A percentile compares a stretch with the other conserved stretches of the same genome.
These are phyloP conservation scores for Crenichthys baileyi DNA, from an alignment of 2,797 vertebrate genomes.

Conservation along the genomic window DNA sequence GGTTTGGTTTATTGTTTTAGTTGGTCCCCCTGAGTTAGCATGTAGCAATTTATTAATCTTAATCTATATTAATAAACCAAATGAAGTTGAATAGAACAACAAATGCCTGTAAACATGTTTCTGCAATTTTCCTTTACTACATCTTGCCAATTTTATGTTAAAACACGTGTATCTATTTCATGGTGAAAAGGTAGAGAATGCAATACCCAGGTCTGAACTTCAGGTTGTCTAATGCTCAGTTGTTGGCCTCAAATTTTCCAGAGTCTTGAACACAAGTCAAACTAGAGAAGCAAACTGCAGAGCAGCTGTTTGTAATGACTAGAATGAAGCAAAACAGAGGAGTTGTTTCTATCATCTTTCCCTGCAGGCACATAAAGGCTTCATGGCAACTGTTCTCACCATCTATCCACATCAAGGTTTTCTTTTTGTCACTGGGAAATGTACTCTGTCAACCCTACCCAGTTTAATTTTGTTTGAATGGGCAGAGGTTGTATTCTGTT, in stretches of 20 bases:
- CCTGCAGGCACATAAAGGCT: slow-evolving; percentile 56
- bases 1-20: background rate
- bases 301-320: slow-evolving; percentile 50
- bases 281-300: slow-evolving; percentile 36
- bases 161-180: background rate
- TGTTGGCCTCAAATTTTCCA: slow-evolving; percentile 31
- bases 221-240: slow-evolving; percentile 16
- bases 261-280: slow-evolving; percentile 27
- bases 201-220: slow-evolving; percentile 18
- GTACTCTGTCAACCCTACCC: slow-evolving; percentile 72
- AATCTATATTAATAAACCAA: background rate
- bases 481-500: slow-evolving; percentile 47
- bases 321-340: slow-evolving; percentile 36
- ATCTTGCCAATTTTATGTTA: background rate
- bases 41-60: background rate
- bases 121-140: background rate
- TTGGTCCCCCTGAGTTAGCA: background rate
- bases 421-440: slow-evolving; percentile 39
- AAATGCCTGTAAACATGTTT: background rate
- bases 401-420: slow-evolving; percentile 44
- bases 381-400: slow-evolving; percentile 43
- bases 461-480: slow-evolving; percentile 63
- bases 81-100: background rate
- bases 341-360: slow-evolving; percentile 50
- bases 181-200: slow-evolving; percentile 23